phyloP scores from a whole-genome alignment of 1,140 invertebrate species.

The Orussus abietinus region DNA sequence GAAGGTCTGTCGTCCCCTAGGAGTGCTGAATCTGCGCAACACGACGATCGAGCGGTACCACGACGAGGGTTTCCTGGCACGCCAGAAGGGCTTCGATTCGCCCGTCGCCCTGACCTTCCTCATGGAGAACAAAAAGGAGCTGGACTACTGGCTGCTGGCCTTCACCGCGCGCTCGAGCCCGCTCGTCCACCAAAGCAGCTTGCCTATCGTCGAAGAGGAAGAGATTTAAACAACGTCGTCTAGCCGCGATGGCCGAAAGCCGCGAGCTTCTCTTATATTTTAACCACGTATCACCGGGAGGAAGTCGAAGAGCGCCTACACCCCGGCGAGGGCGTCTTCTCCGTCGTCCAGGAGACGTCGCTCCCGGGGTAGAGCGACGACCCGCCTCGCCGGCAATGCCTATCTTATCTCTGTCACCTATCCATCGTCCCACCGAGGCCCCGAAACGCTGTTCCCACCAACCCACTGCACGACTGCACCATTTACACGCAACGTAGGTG shows the following conservation, averaged over 20 bases:
- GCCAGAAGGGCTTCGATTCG: conserved; percentile 62
- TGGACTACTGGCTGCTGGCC: conserved; percentile 61
- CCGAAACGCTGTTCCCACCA: no score
- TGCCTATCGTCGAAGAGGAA: conserved; percentile 63
- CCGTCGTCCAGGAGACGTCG: no score
- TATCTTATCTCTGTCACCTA: no score
- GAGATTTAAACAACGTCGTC: conserved; percentile 46
- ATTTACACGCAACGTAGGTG: no score
- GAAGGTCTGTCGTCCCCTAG: conserved; percentile 60
- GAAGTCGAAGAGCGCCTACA: no score
- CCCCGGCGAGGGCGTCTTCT: background rate
- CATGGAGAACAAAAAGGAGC: conserved; percentile 56
- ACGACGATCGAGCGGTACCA: conserved; percentile 55
- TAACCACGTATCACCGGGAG: conserved; percentile 3
- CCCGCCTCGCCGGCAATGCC: no score
- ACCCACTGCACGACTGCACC: no score
- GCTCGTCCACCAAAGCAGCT: conserved; percentile 54
- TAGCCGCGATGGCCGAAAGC: conserved; percentile 22
- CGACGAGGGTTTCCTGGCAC: conserved; percentile 56
- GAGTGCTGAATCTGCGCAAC: conserved; percentile 62
- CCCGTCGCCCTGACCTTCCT: conserved; percentile 60
- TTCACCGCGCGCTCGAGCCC: conserved; percentile 57
- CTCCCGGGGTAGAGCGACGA: no score
- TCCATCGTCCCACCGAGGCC: no score
- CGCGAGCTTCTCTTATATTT: conserved; percentile 8